Percentiles rank a stretch among this genome's conserved stretches.
Evolutionary conservation across 2,113 vertebrate species (phyloP).

Genomic region (Hemibates koningsi): DNA sequence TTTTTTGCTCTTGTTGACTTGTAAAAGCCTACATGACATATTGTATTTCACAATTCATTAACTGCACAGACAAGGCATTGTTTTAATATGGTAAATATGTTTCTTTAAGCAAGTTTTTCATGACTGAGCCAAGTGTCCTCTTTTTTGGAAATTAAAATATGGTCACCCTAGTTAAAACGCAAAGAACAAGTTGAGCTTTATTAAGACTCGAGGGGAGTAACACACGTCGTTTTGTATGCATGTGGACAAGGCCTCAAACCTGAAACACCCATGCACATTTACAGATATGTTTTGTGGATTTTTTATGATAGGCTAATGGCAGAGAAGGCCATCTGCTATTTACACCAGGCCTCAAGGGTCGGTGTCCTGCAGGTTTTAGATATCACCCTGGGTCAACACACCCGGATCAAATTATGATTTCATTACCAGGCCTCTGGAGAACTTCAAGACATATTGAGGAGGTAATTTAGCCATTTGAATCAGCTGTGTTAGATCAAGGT

Average conservation of each 20-base stretch:
- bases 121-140: no score
- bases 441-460: rapidly evolving
- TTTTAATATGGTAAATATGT: no score
- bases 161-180: no score
- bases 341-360: background rate
- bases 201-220: no score
- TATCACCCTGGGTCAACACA: background rate
- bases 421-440: background rate
- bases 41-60: no score
- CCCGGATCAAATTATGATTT: background rate
- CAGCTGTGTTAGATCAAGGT: background rate
- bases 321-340: background rate
- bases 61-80: no score
- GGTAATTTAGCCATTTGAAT: background rate
- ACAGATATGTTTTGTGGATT: background rate
- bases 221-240: rapidly evolving
- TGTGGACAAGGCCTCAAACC: background rate
- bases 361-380: background rate
- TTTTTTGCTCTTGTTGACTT: no score
- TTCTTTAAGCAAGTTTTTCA: no score
- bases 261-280: background rate
- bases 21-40: no score
- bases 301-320: background rate
- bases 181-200: no score
- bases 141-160: no score